A percentile compares a stretch with the other conserved stretches of the same genome.
phyloP scores from a whole-genome alignment of 2,888 invertebrate species.

The Eupelmus urozonus region DNA sequence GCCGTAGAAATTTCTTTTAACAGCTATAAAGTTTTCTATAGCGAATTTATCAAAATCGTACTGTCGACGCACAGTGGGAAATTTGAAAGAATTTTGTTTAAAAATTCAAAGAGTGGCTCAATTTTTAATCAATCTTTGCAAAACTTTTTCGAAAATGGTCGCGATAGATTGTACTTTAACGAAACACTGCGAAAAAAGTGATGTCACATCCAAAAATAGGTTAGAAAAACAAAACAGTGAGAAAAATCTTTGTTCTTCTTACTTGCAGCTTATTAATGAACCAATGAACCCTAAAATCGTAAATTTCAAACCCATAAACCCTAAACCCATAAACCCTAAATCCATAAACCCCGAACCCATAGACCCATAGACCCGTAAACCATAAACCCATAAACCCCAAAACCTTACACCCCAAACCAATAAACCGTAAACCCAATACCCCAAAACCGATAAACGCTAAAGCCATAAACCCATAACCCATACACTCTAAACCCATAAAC shows the following conservation, averaged over 20 bases:
- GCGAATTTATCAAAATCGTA: no score
- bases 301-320: background rate
- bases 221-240: slow-evolving; percentile 1
- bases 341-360: background rate
- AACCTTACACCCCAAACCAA: background rate
- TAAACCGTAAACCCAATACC: no score
- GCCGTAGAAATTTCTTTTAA: no score
- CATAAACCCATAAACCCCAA: background rate
- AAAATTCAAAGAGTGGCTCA: background rate
- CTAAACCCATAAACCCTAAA: slow-evolving; percentile 4
- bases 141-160: background rate
- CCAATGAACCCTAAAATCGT: background rate
- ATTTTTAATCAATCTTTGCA: background rate
- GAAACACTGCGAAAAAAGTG: background rate
- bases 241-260: background rate
- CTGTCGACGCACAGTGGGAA: background rate
- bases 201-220: background rate
- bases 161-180: slow-evolving; percentile 1
- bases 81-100: background rate
- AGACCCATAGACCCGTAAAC: no score
- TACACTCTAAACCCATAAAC: no score
- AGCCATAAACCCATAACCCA: no score
- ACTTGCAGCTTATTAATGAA: slow-evolving; percentile 5
- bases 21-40: no score
- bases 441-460: no score